These are phyloP conservation scores for Rhynchonycteris naso DNA, from an alignment of 2,797 vertebrate genomes.

Conservation along the genomic window DNA sequence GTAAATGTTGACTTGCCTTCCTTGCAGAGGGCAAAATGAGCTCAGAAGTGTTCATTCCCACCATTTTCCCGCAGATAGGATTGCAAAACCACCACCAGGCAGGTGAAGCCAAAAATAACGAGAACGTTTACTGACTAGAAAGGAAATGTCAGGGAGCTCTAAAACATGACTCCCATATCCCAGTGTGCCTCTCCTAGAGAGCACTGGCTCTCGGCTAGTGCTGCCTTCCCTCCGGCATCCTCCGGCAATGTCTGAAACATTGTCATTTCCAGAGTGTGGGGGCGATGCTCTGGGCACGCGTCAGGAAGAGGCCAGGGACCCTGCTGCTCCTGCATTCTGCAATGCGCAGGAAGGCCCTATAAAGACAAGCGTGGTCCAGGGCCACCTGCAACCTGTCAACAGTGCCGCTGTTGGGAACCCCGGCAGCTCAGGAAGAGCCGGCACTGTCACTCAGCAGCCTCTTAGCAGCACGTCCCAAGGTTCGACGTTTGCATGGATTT, in stretches of 20 bases:
- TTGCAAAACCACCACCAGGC: neutral
- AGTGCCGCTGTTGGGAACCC: neutral
- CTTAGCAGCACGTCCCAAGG: neutral
- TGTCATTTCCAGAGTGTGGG: neutral
- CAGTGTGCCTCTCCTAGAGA: neutral
- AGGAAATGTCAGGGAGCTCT: neutral
- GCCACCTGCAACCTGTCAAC: too few relatives aligned
- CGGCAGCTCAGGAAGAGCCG: neutral
- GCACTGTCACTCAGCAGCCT: neutral
- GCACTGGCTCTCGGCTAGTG: neutral
- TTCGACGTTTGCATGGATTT: neutral
- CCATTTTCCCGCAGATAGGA: neutral
- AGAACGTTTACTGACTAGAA: neutral
- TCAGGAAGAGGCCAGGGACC: neutral
- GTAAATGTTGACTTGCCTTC: neutral
- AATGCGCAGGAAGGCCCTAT: neutral
- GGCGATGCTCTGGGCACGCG: neutral
- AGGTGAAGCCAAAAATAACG: neutral
- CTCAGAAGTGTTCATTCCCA: neutral
- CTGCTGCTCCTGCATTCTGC: neutral
- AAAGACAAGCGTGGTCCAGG: neutral
- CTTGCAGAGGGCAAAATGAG: constrained; percentile 6
- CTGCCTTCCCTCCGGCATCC: too few relatives aligned
- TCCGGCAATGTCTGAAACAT: neutral
- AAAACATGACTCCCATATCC: neutral